A percentile compares a stretch with the other conserved stretches of the same genome.
Evolutionary conservation across 2,888 invertebrate species (phyloP).

Genomic region (Dryobotodes eremita): DNA sequence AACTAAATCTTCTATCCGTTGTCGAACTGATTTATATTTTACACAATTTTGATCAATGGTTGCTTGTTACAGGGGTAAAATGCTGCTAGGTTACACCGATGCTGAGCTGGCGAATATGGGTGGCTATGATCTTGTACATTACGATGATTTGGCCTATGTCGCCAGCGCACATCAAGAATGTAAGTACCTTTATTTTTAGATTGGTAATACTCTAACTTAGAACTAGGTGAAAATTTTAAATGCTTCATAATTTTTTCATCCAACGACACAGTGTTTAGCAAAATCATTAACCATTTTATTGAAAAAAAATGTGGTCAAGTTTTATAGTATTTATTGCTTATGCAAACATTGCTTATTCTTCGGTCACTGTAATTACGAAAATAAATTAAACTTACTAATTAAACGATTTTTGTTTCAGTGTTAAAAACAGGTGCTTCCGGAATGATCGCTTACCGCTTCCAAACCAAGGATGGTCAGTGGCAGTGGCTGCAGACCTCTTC

Average conservation of each 20-base stretch:
- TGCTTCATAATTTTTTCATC: background rate
- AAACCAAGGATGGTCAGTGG: conserved; percentile 98
- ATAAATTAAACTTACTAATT: background rate
- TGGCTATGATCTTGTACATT: conserved; percentile 99
- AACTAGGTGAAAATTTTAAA: background rate
- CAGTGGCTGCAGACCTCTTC: conserved; percentile 99
- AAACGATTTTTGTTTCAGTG: conserved; percentile 91
- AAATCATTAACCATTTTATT: background rate
- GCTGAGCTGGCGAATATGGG: conserved; percentile 97
- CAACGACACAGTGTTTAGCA: background rate
- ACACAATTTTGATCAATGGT: background rate
- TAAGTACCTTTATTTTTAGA: conserved; percentile 89
- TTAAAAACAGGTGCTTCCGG: conserved; percentile 99
- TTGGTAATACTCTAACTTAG: background rate
- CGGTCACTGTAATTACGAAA: background rate
- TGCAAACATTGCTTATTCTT: background rate
- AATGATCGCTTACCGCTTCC: conserved; percentile 99
- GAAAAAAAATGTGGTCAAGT: background rate
- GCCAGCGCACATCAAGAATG: conserved; percentile 99
- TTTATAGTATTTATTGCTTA: background rate
- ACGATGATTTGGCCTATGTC: conserved; percentile 99
- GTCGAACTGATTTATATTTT: too few relatives aligned
- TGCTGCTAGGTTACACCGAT: conserved; percentile 98
- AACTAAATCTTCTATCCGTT: too few relatives aligned
- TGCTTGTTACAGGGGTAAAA: conserved; percentile 94